Evolutionary conservation across 2,113 vertebrate genomes (phyloP).

Genomic region (Chaetura pelagica): DNA sequence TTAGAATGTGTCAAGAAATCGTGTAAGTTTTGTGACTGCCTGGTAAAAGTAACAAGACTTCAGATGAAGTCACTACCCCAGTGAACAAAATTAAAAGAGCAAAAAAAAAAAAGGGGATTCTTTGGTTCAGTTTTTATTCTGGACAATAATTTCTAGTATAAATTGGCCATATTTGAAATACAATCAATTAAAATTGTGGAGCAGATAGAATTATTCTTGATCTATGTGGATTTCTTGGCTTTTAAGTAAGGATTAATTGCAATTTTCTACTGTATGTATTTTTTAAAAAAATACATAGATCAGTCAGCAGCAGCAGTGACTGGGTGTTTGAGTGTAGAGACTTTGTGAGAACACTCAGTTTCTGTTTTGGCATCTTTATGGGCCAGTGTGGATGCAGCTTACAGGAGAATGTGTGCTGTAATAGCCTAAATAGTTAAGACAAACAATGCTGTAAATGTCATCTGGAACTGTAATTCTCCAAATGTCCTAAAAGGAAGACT

Average conservation of each 20-base stretch:
- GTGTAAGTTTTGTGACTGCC: background rate
- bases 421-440: background rate
- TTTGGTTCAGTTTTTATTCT: background rate
- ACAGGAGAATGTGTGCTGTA: background rate
- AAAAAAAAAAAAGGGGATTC: background rate
- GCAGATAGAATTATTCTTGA: background rate
- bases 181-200: background rate
- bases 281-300: background rate
- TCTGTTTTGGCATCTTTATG: background rate
- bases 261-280: background rate
- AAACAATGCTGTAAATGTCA: constrained; percentile 22
- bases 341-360: background rate
- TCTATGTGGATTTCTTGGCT: background rate
- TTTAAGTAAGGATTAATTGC: background rate
- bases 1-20: background rate
- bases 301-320: background rate
- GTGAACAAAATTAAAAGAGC: background rate
- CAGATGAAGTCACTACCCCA: background rate
- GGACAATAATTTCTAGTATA: background rate
- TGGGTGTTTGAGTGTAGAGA: background rate
- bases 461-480: background rate
- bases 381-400: background rate
- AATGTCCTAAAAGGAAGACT: background rate
- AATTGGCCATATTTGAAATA: background rate
- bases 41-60: background rate